Base-by-base conservation (phyloP, 2,113 vertebrate genomes). In the Dendrocopos noguchii region DNA sequence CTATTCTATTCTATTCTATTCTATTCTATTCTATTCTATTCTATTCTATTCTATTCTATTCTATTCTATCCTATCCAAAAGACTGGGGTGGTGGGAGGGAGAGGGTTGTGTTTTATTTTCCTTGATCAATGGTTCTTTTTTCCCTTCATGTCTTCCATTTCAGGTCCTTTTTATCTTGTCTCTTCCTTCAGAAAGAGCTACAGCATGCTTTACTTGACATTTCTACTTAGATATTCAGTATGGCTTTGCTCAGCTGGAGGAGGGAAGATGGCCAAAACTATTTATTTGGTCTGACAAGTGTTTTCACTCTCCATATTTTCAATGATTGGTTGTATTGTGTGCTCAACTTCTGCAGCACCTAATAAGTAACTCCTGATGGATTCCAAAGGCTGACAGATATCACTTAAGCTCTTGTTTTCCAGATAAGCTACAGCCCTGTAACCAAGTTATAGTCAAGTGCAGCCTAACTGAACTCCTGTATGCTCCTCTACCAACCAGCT, bases 351-450 rank as follows among this genome's bases (percentile, higher is more conserved):
- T 66, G 73, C 61, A 84, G 82, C 73, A 91, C 90, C 94, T 94
- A 94, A 85, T 93, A 65, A 93, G 59, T 94, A 93, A 94, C 55
- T 92, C 56, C 68, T 68, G 57, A 80, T 87, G 57, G 72, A 55
- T 87, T 94, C 73, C 87, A 95, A 91, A 95, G 87, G 88, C 50
- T 91, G 91, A 83, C 50, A 61, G 53, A 46, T 90, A 90, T 12
- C 44, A 53, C 72, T 83, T 36, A n/a, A 79, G 57, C n/a, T 93
- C 65, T 80, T 15, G 2, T 91, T 94, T 93, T 65, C 56, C 66
- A 88, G 53, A 57, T 81, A 92, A 88, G 80, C 80, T 70, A 66
- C 79, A 95, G 56, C 57, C 44, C 61, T 94, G 93, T 89, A 90
- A 65, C 61, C 84, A 73, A 75, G 28, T 75, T 72, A 73, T 10